Percentiles rank a stretch among this genome's conserved stretches.
These are phyloP conservation scores for Drosophila peninsularis DNA, from an alignment of 2,888 invertebrate species.

Conservation along the genomic window DNA sequence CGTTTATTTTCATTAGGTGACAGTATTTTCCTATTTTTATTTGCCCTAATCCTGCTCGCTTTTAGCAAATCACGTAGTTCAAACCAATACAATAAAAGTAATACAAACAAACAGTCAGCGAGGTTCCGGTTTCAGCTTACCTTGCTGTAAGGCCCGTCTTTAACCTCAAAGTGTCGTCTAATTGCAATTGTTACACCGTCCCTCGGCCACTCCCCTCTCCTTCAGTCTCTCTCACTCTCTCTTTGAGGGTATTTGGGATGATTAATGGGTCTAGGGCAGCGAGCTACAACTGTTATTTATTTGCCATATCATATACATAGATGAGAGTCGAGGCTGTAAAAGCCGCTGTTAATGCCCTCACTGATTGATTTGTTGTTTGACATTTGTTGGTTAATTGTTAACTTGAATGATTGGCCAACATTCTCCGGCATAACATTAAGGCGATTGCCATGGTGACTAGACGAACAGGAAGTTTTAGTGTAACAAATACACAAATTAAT, in stretches of 20 bases:
- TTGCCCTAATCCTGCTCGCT: conserved; percentile 60
- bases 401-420: conserved; percentile 74
- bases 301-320: conserved; percentile 31
- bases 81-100: conserved; percentile 14
- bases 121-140: conserved; percentile 18
- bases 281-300: conserved; percentile 27
- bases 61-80: conserved; percentile 72
- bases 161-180: conserved; percentile 14
- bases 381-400: conserved; percentile 69
- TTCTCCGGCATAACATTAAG: conserved; percentile 53
- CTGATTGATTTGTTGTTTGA: conserved; percentile 74
- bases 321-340: conserved; percentile 18
- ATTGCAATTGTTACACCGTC: conserved; percentile 13
- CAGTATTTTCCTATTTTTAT: conserved; percentile 18
- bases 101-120: conserved; percentile 16
- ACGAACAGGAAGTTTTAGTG: conserved; percentile 44
- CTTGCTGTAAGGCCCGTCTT: conserved; percentile 11
- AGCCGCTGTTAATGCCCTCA: conserved; percentile 42
- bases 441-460: conserved; percentile 56
- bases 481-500: conserved; percentile 37
- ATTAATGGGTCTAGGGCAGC: conserved; percentile 59
- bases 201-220: not conserved
- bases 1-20: conserved; percentile 62
- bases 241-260: conserved; percentile 35
- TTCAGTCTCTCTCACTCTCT: not conserved